These are phyloP conservation scores for Temnothorax ravouxi DNA, from an alignment of 2,888 invertebrate genomes.

Conservation along the genomic window DNA sequence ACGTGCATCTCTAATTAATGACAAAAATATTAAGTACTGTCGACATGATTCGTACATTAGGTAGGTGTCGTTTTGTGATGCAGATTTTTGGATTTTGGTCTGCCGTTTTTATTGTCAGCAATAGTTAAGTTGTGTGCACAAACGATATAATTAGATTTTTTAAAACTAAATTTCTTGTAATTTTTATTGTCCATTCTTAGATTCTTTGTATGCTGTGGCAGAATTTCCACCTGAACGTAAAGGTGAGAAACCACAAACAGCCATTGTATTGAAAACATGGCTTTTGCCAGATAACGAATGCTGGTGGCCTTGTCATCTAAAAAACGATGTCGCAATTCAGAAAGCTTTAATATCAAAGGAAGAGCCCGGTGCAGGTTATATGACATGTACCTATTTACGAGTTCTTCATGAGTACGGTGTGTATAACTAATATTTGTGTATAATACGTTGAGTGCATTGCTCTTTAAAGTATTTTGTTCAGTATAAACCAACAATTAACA, in stretches of 20 bases:
- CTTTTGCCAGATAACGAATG: background rate
- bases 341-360: background rate
- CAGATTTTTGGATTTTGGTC: constrained; percentile 20
- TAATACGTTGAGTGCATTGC: background rate
- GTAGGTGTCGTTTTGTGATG: no score
- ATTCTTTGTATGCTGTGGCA: background rate
- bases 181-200: background rate
- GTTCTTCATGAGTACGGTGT: background rate
- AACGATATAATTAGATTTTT: background rate
- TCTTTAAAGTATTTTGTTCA: background rate
- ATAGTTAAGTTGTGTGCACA: background rate
- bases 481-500: constrained; percentile 1
- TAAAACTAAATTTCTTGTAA: background rate
- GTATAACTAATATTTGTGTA: constrained; percentile 1
- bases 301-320: background rate
- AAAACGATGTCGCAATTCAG: background rate
- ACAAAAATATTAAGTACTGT: background rate
- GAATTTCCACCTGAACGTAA: background rate
- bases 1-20: background rate
- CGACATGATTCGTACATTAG: constrained; percentile 21
- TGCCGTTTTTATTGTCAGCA: constrained; percentile 24
- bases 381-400: background rate
- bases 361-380: background rate
- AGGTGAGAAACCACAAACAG: background rate
- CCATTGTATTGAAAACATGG: background rate